Evolutionary conservation across 2,113 vertebrate genomes (phyloP).

Genomic region (Petaurus breviceps): DNA sequence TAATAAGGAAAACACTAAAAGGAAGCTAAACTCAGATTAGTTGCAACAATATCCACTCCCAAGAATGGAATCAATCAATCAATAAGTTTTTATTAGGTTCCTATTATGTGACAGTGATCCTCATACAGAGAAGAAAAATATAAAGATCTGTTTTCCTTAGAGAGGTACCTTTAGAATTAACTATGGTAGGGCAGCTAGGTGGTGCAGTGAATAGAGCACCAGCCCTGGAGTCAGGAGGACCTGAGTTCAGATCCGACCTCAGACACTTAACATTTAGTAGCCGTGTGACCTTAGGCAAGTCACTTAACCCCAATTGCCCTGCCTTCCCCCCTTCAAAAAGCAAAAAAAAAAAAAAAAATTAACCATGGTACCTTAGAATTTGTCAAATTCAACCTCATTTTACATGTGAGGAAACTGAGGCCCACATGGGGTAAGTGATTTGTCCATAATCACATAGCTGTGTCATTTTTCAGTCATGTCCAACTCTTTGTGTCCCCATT

Average conservation of each 20-base stretch:
- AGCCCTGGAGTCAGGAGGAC: too few species aligned
- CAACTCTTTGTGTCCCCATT: too few species aligned
- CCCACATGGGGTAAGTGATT: background rate
- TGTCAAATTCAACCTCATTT: background rate
- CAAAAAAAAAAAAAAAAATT: too few species aligned
- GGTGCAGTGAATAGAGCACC: too few species aligned
- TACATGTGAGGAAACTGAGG: background rate
- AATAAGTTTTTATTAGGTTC: background rate
- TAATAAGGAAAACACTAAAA: background rate
- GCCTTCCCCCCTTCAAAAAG: too few species aligned
- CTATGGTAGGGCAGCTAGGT: too few species aligned
- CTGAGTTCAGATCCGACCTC: too few species aligned
- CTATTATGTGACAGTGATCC: background rate
- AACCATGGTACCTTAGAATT: background rate
- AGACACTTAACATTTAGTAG: too few species aligned
- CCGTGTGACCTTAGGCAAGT: too few species aligned
- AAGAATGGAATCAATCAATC: background rate
- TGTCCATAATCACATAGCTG: background rate
- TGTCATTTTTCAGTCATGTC: too few species aligned
- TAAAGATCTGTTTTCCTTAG: background rate
- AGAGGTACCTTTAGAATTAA: background rate
- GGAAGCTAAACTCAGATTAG: background rate
- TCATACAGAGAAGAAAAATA: background rate
- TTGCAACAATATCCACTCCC: background rate
- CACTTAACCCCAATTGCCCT: too few species aligned